A percentile compares a stretch with the other conserved stretches of the same genome.
Conservation (phyloP, 2,888 invertebrate species). For the Leptinotarsa rubiginosa region DNA sequence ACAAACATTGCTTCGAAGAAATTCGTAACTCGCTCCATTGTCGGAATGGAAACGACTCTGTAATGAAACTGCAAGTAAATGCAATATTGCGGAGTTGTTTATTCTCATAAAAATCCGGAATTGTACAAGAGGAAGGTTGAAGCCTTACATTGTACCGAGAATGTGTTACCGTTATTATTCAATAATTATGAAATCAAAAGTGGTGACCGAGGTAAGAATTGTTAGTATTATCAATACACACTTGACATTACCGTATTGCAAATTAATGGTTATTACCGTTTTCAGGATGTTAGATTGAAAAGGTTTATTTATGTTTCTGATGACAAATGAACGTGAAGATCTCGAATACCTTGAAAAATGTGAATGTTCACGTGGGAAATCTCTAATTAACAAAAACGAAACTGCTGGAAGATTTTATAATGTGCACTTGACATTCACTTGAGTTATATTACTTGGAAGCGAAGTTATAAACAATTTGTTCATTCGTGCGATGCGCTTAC, state of each 20-base stretch:
- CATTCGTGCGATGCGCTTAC: too few relatives aligned
- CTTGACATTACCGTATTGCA: background rate
- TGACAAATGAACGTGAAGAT: slow-evolving; percentile 18
- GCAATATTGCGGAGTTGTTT: slow-evolving; percentile 15
- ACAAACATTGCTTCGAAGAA: too few relatives aligned
- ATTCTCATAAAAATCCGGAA: slow-evolving; percentile 35
- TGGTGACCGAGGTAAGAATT: slow-evolving; percentile 28
- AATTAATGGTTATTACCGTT: slow-evolving; percentile 5
- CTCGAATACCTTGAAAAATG: slow-evolving; percentile 7
- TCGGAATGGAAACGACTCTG: background rate
- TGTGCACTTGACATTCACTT: too few relatives aligned
- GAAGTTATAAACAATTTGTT: too few relatives aligned
- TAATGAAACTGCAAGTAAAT: background rate
- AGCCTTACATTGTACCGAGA: slow-evolving; percentile 44
- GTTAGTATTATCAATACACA: slow-evolving; percentile 18
- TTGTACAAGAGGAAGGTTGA: slow-evolving; percentile 44
- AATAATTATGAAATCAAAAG: slow-evolving; percentile 47
- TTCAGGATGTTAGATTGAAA: slow-evolving; percentile 10
- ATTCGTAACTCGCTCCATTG: too few relatives aligned
- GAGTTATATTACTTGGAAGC: too few relatives aligned
- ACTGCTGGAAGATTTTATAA: too few relatives aligned
- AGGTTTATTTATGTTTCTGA: background rate
- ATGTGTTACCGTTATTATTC: slow-evolving; percentile 51
- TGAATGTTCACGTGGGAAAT: background rate
- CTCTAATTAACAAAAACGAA: background rate